Base-by-base conservation (phyloP, 2,888 invertebrate genomes). In the Serrognathus titanus region DNA sequence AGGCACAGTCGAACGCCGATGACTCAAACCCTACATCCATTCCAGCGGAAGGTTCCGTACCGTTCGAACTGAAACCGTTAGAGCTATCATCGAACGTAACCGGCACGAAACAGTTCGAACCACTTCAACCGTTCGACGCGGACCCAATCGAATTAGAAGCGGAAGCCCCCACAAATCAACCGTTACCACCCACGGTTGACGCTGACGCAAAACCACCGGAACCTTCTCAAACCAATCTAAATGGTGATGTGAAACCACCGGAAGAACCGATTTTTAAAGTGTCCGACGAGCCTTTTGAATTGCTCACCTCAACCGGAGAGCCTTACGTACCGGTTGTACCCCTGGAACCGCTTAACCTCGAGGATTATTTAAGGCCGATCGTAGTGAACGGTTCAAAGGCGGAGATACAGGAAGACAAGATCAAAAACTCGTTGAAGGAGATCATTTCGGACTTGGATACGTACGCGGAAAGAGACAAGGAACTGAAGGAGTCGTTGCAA, bases 371-470 rank as follows among this genome's bases (percentile, higher is more conserved):
- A 6, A 73, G 72, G 58, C 67, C 73, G 59, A 61, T 73, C 3
- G 66, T 47, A 1, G 41, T 46, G 3, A 51, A 49, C 36, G 51
- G 48, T 31, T 31, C 24, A 3, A 60, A 63, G 20, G 64, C 66
- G 1, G 77, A 81, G 71, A 81, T 81, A 54, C 76, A 80, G 64
- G 80, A 82, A 67, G 82, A 80, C 61, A 80, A 76, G 64, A 80
- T 83, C 55, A 82, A 82, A 64, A 82, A 80, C 66, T 80, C 81
- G 11, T 72, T 84, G 53, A 82, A 82, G 63, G 82, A 84, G 67
- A 84, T 84, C 51, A 84, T 84, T 63, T 83, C 82, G 35, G 83
- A 84, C 74, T 80, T 84, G 68, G 84, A 84, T 71, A 78, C 76
- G 48, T 83, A 81, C 61, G 83, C 81, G 31, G 81, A 79, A 63